phyloP scores from a whole-genome alignment of 2,888 invertebrate species.

The Capitulum mitella region DNA sequence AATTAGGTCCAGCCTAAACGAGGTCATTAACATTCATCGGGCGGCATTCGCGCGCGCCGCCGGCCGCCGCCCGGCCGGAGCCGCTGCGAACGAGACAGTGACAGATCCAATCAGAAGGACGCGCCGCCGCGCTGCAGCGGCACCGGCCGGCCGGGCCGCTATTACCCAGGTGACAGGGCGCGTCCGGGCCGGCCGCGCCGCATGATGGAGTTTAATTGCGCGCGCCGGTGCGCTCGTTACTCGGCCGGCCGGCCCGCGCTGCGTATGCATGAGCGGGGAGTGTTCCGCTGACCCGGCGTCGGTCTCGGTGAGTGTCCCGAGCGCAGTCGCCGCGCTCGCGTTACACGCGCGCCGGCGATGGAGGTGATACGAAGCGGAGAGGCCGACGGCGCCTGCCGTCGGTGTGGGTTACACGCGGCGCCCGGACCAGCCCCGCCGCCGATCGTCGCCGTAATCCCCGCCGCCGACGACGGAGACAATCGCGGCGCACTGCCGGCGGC shows the following conservation, averaged over 20 bases:
- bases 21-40: conserved; percentile 12
- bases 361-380: too few relatives aligned
- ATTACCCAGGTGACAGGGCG: too few relatives aligned
- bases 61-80: too few relatives aligned
- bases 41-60: not conserved
- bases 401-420: not conserved
- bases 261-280: not conserved
- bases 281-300: not conserved
- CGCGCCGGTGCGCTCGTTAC: not conserved
- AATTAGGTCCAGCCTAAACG: not conserved
- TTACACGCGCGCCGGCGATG: not conserved
- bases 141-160: too few relatives aligned
- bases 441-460: not conserved
- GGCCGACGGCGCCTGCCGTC: not conserved
- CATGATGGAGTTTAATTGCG: not conserved
- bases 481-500: not conserved
- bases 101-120: too few relatives aligned
- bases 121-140: too few relatives aligned
- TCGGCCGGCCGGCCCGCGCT: not conserved
- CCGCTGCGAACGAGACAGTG: too few relatives aligned
- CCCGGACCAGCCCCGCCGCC: too few relatives aligned
- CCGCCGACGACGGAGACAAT: not conserved
- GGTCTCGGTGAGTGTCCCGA: not conserved
- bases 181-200: not conserved
- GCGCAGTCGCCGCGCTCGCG: not conserved